Base-by-base conservation (phyloP, 2,113 vertebrate species). In the Baryphthengus martii region DNA sequence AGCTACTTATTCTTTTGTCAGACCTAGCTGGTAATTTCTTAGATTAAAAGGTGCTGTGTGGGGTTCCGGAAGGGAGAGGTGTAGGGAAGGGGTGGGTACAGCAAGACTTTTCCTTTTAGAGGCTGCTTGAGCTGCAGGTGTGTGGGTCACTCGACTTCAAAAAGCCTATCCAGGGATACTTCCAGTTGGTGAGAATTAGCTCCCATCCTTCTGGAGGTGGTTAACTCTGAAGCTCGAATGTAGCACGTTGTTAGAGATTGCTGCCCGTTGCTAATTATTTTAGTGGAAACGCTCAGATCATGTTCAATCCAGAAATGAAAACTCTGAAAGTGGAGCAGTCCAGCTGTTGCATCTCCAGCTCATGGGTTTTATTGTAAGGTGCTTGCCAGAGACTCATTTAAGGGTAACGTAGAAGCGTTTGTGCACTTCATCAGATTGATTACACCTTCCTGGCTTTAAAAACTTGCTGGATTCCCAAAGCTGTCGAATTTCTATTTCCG, bases 111-210 rank as follows among this genome's bases (percentile, higher is more conserved):
- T 47, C 28, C 44, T 65, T 67, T 42, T n/a, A 2, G 1, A 11
- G 1, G 13, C 42, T 37, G 74, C 35, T 66, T 40, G 40, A 76
- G 47, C 44, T 37, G 42, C 58, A 31, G 74, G 42, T 17, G 4
- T 44, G 26, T 61, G 42, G 39, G 8, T 4, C 40, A 19, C 37
- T 52, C n/a, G 45, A 35, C 26, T 63, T 50, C 47, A 55, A 5
- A 44, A 42, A 44, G 35, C 37, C 33, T 68, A 3, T 68, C 11
- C 2, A 7, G 29, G 31, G 56, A 7, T 55, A 21, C 19, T 1
- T 2, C 40, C 10, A 3, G 31, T 42, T 0, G 0, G 9, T 44
- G 31, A 50, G 63, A 72, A 20, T 11, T 33, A 12, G 26, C 18
- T n/a, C 45, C 45, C 37, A 6, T 39, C 42, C 65, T 70, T 85